Percentiles rank a stretch among this genome's conserved stretches.
phyloP scores from a whole-genome alignment of 2,797 vertebrate genomes.

The Astyanax mexicanus region DNA sequence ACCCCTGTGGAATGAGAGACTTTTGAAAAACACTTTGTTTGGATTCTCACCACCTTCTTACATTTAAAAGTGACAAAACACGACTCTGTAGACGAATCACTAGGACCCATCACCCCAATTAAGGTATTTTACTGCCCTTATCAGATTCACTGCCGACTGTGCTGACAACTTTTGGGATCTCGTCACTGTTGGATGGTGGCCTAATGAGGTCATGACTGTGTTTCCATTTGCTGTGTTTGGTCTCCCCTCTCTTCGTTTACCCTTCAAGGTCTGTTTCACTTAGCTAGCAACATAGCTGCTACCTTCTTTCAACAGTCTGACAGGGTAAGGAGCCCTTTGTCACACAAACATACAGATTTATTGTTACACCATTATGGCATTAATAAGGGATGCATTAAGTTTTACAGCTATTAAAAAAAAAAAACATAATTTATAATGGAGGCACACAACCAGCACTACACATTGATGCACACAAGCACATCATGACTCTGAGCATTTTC shows the following conservation, averaged over 20 bases:
- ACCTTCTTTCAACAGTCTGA: neutral
- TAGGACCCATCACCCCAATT: too few species aligned
- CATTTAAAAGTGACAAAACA: neutral
- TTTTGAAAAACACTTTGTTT: neutral
- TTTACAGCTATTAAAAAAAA: too few species aligned
- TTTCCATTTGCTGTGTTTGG: slow-evolving; percentile 17
- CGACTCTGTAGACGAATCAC: too few species aligned
- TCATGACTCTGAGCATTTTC: too few species aligned
- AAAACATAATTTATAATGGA: too few species aligned
- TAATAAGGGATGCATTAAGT: too few species aligned
- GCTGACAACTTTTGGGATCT: slow-evolving; percentile 39
- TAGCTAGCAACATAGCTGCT: neutral
- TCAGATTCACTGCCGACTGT: slow-evolving; percentile 11
- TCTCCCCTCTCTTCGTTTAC: neutral
- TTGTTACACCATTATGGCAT: neutral
- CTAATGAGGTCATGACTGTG: slow-evolving; percentile 43
- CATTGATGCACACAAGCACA: too few species aligned
- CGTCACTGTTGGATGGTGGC: slow-evolving; percentile 27
- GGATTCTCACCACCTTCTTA: neutral
- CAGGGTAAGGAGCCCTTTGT: too few species aligned
- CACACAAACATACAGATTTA: neutral
- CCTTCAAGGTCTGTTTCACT: slow-evolving; percentile 1
- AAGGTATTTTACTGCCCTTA: slow-evolving; percentile 32
- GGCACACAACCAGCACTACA: too few species aligned
- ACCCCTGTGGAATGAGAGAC: slow-evolving; percentile 6